Evolutionary conservation across 2,797 vertebrate species (phyloP).

Genomic region (Streptopelia turtur): DNA sequence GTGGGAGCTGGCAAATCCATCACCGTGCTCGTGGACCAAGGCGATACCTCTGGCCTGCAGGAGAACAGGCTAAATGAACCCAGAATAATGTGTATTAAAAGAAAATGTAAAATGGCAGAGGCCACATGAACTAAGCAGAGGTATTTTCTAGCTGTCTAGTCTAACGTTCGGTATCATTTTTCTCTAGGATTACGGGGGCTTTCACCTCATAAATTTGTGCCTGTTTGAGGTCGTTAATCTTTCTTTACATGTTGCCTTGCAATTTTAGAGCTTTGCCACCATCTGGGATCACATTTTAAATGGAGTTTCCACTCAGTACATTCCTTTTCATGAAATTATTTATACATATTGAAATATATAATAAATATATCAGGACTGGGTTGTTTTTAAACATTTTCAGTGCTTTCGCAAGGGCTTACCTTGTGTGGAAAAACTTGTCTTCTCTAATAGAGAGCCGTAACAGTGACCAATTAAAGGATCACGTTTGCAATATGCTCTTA

Average conservation of each 20-base stretch:
- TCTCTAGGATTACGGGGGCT: conserved; percentile 73
- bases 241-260: conserved; percentile 73
- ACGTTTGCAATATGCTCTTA: conserved; percentile 63
- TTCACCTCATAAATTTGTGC: conserved; percentile 76
- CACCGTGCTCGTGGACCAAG: neutral
- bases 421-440: conserved; percentile 69
- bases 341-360: conserved; percentile 61
- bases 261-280: conserved; percentile 74
- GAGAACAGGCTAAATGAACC: conserved; percentile 16
- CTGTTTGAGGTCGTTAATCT: conserved; percentile 75
- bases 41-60: neutral
- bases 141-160: conserved; percentile 73
- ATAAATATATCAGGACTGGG: conserved; percentile 58
- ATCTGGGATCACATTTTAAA: conserved; percentile 73
- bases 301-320: conserved; percentile 74
- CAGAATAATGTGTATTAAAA: neutral
- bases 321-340: conserved; percentile 68
- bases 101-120: conserved; percentile 61
- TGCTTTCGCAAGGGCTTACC: conserved; percentile 57
- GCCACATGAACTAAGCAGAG: conserved; percentile 59
- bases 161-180: conserved; percentile 72
- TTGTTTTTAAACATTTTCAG: conserved; percentile 67
- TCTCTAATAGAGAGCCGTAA: conserved; percentile 60
- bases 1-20: neutral
- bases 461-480: conserved; percentile 64